Evolutionary conservation across 2,113 vertebrate species (phyloP).

Genomic region (Corythaeola cristata): DNA sequence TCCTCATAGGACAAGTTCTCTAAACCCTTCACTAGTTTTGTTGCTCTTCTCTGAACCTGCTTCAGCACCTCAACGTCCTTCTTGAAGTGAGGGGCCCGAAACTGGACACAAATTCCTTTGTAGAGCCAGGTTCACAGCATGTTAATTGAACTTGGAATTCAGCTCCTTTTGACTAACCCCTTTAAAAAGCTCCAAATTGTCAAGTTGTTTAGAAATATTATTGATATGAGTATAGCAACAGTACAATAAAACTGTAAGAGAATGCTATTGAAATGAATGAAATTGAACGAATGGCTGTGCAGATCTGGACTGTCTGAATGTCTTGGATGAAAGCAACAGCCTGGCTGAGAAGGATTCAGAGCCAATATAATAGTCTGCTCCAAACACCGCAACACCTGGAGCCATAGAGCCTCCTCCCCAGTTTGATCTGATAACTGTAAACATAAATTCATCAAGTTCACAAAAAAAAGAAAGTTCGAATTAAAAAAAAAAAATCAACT

Average conservation of each 20-base stretch:
- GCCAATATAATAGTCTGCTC: background rate
- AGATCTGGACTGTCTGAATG: background rate
- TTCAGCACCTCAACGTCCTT: no score
- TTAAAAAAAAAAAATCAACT: background rate
- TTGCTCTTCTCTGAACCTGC: no score
- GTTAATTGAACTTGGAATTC: slow-evolving; percentile 34
- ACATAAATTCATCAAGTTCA: background rate
- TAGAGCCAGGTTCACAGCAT: slow-evolving; percentile 3
- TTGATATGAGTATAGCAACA: background rate
- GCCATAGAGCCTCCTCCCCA: background rate
- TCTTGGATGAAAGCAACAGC: background rate
- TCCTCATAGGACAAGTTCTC: no score
- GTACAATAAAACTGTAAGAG: slow-evolving; percentile 20
- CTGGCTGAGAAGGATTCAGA: background rate
- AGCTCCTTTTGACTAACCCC: slow-evolving; percentile 12
- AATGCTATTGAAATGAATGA: slow-evolving; percentile 29
- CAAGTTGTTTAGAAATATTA: slow-evolving; percentile 45
- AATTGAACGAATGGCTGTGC: slow-evolving; percentile 33
- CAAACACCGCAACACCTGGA: background rate
- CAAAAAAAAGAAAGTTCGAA: background rate
- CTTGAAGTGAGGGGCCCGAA: no score
- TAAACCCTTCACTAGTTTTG: no score
- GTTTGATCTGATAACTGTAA: background rate
- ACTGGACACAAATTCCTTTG: no score
- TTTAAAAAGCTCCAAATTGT: slow-evolving; percentile 7